Conservation (phyloP, 2,888 invertebrate species). For the Eugnorisma glareosa region DNA sequence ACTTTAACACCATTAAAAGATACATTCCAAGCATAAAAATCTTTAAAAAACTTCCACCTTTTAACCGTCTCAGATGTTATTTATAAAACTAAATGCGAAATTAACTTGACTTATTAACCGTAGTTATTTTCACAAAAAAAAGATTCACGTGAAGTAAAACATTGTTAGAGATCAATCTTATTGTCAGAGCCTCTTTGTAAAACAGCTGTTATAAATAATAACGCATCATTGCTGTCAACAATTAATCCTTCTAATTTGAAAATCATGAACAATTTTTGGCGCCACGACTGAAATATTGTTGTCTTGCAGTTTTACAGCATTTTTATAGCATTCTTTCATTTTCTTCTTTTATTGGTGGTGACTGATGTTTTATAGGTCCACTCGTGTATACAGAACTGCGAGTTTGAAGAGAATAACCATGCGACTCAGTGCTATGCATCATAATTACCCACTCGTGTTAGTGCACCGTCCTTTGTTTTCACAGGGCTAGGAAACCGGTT, state of each 20-base stretch:
- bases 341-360: slow-evolving; percentile 26
- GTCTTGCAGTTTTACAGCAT: slow-evolving; percentile 32
- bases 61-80: slow-evolving; percentile 17
- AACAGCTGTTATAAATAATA: slow-evolving; percentile 24
- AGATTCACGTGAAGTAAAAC: slow-evolving; percentile 39
- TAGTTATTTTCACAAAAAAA: slow-evolving; percentile 17
- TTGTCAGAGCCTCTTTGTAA: slow-evolving; percentile 16
- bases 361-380: slow-evolving; percentile 9
- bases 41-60: slow-evolving; percentile 25
- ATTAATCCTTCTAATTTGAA: slow-evolving; percentile 55
- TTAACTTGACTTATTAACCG: slow-evolving; percentile 4
- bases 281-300: slow-evolving; percentile 49
- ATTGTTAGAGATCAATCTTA: slow-evolving; percentile 34
- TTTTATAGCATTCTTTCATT: slow-evolving; percentile 39
- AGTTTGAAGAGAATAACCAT: slow-evolving; percentile 6
- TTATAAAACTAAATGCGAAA: slow-evolving; percentile 29
- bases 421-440: slow-evolving; percentile 9
- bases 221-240: slow-evolving; percentile 41
- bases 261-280: slow-evolving; percentile 58
- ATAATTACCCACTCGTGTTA: not conserved
- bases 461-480: slow-evolving; percentile 22
- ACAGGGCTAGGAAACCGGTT: too few species aligned
- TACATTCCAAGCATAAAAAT: slow-evolving; percentile 39
- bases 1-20: slow-evolving; percentile 57
- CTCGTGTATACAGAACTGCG: not conserved